Base-by-base conservation (phyloP, 2,888 invertebrate species). In the Leptothorax acervorum region DNA sequence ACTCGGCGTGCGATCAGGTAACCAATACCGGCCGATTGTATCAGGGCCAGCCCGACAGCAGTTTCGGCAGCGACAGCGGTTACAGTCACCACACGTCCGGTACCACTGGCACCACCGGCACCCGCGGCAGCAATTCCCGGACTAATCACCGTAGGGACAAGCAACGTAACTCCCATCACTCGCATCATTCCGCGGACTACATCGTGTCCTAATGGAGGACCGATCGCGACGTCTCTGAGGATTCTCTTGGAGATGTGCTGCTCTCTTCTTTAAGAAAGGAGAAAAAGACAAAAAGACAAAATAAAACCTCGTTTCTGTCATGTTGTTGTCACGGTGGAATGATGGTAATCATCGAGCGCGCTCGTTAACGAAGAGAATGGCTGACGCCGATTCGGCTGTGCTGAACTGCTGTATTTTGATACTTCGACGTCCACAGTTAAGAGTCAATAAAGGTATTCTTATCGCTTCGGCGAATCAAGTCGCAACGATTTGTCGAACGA, bases 1-100 rank as follows among this genome's bases (percentile, higher is more conserved):
- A 94, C 68, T 87, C 85, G 66, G 42, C 68, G 12, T 76, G 75
- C n/a, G 93, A 93, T 39, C 92, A 92, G 75, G 89, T 92, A n/a
- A 86, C 92, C 3, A 86, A 93, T 31, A 0, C 60, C 28, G 93
- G 92, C 81, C 89, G 91, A 87, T 79, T 94, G 84, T 93, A 94
- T 90, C 92, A 95, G 89, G 91, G 95, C 68, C 93, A 94, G 48
- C 93, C 94, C 87, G 93, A 95, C 92, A 97, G 97, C 6, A 97
- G 97, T 5, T 97, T 98, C 89, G 98, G 98, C 48, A 98, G 98
- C 11, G 98, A 98, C 95, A 98, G 98, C 66, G 98, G 98, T 12
- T 98, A 98, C 95, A 98, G 98, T 94, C 97, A 98, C 95, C 97
- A 97, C 92, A 97, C 97, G 4, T 97, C 97, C 86, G 97, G 97